Evolutionary conservation across 1,140 invertebrate genomes (phyloP), one percentile per base, ranked within the genome.

Genomic region (Lepidurus packardi): DNA sequence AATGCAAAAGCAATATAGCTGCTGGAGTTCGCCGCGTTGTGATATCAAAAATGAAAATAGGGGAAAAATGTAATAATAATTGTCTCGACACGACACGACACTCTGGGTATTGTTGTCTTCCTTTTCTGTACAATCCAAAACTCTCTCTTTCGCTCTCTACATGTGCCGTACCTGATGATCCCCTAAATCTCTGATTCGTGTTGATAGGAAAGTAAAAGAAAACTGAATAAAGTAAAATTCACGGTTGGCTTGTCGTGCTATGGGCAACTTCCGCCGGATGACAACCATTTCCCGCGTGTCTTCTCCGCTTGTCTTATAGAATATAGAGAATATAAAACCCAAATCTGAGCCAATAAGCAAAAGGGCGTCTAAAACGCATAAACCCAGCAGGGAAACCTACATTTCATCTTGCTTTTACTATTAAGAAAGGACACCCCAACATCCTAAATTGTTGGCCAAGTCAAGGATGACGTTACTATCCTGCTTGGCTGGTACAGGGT

Each of bases 241-340:
- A 65, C 21, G 53, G 53, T 65, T 65, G 53, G 53, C 53, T 65
- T 65, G 53, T 65, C 53, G 53, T 13, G 53, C 53, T 21, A 65
- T 65, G 53, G 53, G 21, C 53, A 65, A n/a, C 53, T 65, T 65
- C 53, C 53, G 53, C 53, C 53, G 53, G 53, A 65, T 65, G 53
- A 65, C 53, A 65, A 65, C 53, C 53, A 65, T 65, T 65, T 65
- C 21, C 53, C 53, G 6, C 53, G 53, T 65, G 53, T 65, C 53
- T 21, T 65, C 53, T 65, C 53, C 8, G 53, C n/a, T 65, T 65
- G 53, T 65, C 53, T 65, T 65, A 65, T 65, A 65, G 53, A 65
- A 65, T 65, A 65, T 34, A 16, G 53, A 65, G 53, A 65, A 65
- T 34, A 34, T 34, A 34, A 34, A 2, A 34, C 34, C 34, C 34